Base-by-base conservation (phyloP, 2,113 vertebrate genomes). In the Gallinago jamesoni region DNA sequence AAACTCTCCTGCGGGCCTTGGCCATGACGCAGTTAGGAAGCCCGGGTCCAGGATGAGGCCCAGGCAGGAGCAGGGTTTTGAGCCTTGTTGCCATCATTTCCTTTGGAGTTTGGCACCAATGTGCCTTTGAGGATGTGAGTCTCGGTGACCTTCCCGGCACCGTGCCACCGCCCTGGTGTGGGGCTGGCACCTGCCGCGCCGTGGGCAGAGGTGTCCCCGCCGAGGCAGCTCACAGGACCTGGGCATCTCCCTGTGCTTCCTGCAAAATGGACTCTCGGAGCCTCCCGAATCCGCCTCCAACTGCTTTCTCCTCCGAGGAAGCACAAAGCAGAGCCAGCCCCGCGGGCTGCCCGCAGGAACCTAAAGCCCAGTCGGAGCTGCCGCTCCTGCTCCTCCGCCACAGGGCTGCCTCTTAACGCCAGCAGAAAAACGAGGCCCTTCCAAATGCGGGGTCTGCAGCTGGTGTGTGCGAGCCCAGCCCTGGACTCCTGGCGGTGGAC, bases 141-240 rank as follows among this genome's bases (percentile, higher is more conserved):
- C 33, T 18, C 3, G n/a, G n/a, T 81, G 83, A 84, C 64, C 31
- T 31, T 70, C 55, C 85, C 2, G 9, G 23, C 27, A 27, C 53
- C 0, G 0, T 79, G 70, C n/a, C 63, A 15, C 87, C 39, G 19
- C 7, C 27, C 43, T 8, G 57, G 39, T 6, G 31, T 17, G 14
- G 33, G 64, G 62, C 55, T 2, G 5, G 76, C 69, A 53, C 59
- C 39, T 3, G 6, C 4, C 0, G 59, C 4, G 0, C 73, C 1
- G 0, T 7, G 33, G 56, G 43, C 78, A 53, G 85, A 22, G 0
- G 0, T 14, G 25, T 5, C 79, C 4, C 0, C 35, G 74, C 33
- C 17, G 81, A 21, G 33, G 31, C 50, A 11, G 50, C 84, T 18
- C 12, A 1, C 66, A 57, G 93, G 67, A 66, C 48, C 50, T 37